Evolutionary conservation across 2,113 vertebrate genomes (phyloP), one percentile per base, ranked within the genome.

Genomic region (human (Homo sapiens)): DNA sequence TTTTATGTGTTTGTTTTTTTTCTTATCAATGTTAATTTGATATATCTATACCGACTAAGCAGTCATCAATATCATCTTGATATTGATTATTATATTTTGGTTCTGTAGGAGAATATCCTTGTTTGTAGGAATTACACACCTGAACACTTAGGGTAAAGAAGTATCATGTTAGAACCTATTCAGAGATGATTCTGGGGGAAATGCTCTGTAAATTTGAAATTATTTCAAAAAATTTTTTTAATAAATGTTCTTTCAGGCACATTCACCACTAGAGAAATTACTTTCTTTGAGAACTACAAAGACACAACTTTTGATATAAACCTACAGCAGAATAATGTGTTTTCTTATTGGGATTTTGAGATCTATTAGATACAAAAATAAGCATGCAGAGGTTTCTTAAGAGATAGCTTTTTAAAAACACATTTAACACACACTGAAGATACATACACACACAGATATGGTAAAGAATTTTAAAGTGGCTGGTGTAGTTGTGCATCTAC

Each of bases 351-450:
- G 45, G 18, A 84, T 83, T 79, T 75, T 87, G 38, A 48, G 81
- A 16, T 25, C 70, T 92, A 73, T 70, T 14, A 4, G 40, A 72
- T 86, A 38, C 14, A 95, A 55, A 93, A 83, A 85, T 73, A 76
- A 91, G 20, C n/a, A 90, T 92, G 25, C n/a, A 95, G 38, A 96
- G 25, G n/a, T 30, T 83, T 27, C n/a, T 95, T 94, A 85, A 92
- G 66, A 87, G 50, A 89, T 72, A 64, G 57, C 38, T 50, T n/a
- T 85, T 92, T 76, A 45, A 40, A 81, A 57, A 61, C 52, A n/a
- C 43, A 48, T 23, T 64, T 4, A 40, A 55, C 35, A 79, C 32
- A 40, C 23, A 75, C 18, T 23, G n/a, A 50, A 30, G 61, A 64
- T n/a, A 25, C 22, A 66, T 14, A 64, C 14, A 6, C 7, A 50